A percentile compares a stretch with the other conserved stretches of the same genome.
These are phyloP conservation scores for Mylabris phalerata DNA, from an alignment of 1,140 invertebrate species.

Conservation along the genomic window DNA sequence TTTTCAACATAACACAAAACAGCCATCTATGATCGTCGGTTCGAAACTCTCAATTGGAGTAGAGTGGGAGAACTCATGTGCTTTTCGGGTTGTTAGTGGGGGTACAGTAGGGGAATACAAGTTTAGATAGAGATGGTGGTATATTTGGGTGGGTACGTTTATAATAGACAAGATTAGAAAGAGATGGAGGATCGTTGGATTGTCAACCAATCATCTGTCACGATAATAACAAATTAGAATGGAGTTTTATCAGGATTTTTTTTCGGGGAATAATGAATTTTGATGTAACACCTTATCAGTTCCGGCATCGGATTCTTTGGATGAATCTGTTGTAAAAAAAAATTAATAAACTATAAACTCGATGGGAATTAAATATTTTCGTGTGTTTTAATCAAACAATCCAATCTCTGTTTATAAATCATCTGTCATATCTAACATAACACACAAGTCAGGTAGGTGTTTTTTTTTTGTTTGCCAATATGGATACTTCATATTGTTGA, in stretches of 20 bases:
- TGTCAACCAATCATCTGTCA: background rate
- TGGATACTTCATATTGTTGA: slow-evolving; percentile 2
- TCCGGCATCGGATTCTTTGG: no score
- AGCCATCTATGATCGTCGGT: background rate
- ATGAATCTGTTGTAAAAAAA: no score
- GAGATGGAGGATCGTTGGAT: background rate
- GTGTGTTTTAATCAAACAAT: slow-evolving; percentile 24
- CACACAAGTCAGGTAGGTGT: slow-evolving; percentile 25
- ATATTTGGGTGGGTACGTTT: slow-evolving; percentile 2
- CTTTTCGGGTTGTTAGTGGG: slow-evolving; percentile 9
- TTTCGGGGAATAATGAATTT: background rate
- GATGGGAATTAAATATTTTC: slow-evolving; percentile 19
- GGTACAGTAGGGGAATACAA: slow-evolving; percentile 19
- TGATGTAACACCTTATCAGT: no score
- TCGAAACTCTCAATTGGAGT: background rate
- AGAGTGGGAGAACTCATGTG: slow-evolving; percentile 14
- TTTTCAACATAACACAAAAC: background rate
- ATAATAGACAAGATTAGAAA: background rate
- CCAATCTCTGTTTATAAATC: slow-evolving; percentile 29
- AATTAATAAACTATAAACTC: no score
- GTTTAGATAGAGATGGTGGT: background rate
- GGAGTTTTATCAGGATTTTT: background rate
- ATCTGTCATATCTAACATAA: slow-evolving; percentile 26
- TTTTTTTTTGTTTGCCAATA: slow-evolving; percentile 13
- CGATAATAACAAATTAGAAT: background rate